A percentile compares a stretch with the other conserved stretches of the same genome.
Conservation (phyloP, 2,888 invertebrate species). For the Sinopyrophorus schimmeli region DNA sequence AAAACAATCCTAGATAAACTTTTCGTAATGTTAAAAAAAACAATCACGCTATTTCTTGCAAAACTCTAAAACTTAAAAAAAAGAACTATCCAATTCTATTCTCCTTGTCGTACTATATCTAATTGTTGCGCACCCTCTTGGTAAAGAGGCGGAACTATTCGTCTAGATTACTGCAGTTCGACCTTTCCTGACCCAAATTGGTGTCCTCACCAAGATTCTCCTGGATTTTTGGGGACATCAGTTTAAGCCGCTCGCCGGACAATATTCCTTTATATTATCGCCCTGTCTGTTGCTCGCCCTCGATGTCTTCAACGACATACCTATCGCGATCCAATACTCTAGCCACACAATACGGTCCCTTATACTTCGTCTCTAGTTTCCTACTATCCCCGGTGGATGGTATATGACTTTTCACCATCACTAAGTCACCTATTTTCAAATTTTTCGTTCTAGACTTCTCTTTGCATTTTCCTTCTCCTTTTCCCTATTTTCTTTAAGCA, state of each 20-base stretch:
- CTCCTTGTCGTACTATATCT: no score
- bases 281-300: slow-evolving; percentile 1
- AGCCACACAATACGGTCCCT: slow-evolving; percentile 7
- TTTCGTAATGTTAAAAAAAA: no score
- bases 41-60: no score
- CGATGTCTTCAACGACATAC: slow-evolving; percentile 4
- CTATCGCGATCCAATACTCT: slow-evolving; percentile 9
- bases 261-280: neutral
- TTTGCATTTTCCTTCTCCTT: neutral
- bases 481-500: neutral
- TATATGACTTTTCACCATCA: neutral
- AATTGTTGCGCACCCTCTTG: no score
- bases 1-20: no score
- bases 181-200: no score
- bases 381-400: slow-evolving; percentile 5
- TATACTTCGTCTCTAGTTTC: slow-evolving; percentile 7
- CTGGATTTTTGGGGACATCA: no score
- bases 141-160: no score
- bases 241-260: neutral
- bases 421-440: neutral
- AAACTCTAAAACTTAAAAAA: no score
- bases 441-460: neutral
- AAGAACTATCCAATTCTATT: no score
- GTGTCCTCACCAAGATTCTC: no score
- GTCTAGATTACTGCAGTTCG: no score